phyloP scores from a whole-genome alignment of 2,888 invertebrate species.

The Latrodectus elegans region DNA sequence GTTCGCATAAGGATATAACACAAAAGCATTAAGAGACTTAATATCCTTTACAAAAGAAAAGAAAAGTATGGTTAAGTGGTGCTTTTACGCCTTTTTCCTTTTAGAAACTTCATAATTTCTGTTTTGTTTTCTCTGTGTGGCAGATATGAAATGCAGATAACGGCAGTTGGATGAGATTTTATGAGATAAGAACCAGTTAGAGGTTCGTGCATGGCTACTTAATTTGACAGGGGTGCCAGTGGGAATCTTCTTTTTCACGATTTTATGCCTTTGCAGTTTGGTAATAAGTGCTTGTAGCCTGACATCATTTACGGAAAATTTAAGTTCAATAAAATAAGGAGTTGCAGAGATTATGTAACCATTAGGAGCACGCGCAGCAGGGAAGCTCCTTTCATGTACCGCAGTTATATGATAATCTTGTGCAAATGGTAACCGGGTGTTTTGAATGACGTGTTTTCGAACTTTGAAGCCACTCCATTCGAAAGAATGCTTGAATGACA shows the following conservation, averaged over 20 bases:
- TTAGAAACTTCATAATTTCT: background rate
- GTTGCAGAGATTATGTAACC: background rate
- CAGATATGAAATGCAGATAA: background rate
- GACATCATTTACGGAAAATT: background rate
- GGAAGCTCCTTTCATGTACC: background rate
- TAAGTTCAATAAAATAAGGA: background rate
- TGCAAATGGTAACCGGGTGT: no score
- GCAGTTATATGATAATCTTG: no score
- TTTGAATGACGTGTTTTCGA: no score
- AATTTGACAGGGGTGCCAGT: background rate
- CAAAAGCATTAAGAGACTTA: slow-evolving; percentile 58
- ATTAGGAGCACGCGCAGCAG: background rate
- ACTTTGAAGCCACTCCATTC: no score
- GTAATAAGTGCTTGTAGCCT: no score
- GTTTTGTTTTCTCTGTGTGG: background rate
- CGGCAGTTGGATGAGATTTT: no score
- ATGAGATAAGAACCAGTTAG: background rate
- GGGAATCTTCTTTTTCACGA: background rate
- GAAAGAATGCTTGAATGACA: no score
- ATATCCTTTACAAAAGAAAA: slow-evolving; percentile 32
- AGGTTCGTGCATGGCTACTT: background rate
- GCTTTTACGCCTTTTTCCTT: slow-evolving; percentile 8
- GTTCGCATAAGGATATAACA: slow-evolving; percentile 42
- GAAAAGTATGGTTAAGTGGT: slow-evolving; percentile 19
- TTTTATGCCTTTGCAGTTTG: no score